Evolutionary conservation across 2,797 vertebrate genomes (phyloP).

Genomic region (Manis crassicaudata): DNA sequence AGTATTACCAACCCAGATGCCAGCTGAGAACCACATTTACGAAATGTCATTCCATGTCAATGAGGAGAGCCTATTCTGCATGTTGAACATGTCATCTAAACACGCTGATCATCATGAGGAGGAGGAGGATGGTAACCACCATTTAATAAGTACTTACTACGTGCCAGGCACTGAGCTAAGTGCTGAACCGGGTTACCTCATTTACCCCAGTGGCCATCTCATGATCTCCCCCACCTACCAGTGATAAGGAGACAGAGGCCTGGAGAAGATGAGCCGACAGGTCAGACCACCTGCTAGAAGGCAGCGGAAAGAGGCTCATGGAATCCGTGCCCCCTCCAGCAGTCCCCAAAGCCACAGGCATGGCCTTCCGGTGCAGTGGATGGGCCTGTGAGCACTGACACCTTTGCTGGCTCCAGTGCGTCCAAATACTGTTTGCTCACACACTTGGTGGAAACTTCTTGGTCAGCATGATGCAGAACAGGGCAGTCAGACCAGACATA

Average conservation of each 20-base stretch:
- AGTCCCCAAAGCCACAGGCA: background rate
- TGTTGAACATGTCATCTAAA: background rate
- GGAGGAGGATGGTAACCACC: background rate
- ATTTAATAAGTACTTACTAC: background rate
- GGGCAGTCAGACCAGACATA: background rate
- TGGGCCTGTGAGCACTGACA: background rate
- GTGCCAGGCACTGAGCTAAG: background rate
- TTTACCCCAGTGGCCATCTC: background rate
- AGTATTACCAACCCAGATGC: background rate
- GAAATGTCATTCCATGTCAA: background rate
- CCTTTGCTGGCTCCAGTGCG: background rate
- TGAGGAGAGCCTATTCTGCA: background rate
- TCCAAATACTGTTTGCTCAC: background rate
- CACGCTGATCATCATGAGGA: background rate
- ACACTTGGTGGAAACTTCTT: background rate
- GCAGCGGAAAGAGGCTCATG: background rate
- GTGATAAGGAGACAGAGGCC: background rate
- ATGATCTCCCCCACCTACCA: background rate
- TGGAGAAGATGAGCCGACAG: background rate
- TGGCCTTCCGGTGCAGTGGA: background rate
- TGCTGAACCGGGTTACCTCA: fast-evolving
- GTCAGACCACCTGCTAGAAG: background rate
- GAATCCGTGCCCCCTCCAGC: background rate
- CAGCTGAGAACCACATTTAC: background rate
- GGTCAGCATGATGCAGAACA: background rate